Base-by-base conservation (phyloP, 2,113 vertebrate genomes). In the Toxotes jaculatrix region DNA sequence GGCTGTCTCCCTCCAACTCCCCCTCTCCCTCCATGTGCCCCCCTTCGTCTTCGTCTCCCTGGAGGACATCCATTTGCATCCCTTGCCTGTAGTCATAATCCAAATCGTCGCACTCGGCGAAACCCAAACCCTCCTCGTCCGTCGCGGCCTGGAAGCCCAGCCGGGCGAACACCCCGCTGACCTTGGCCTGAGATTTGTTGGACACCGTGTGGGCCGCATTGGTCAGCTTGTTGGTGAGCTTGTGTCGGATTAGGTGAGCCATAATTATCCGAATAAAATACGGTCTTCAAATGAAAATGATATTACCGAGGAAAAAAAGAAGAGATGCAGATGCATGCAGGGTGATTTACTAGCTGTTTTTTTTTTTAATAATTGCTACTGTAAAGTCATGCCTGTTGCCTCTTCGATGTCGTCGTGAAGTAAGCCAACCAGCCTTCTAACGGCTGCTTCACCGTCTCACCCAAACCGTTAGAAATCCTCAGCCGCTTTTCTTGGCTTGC, bases 71-170 rank as follows among this genome's bases (percentile, higher is more conserved):
- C 97, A 99, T 98, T 87, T 97, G 97, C 94, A 99, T 94, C 53
- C 97, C 98, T 51, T 98, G 97, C 62, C 98, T 94, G 82, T 98
- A 97, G 87, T 99, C 97, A 85, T 96, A 96, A 93, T 99, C 98
- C 93, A 99, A 90, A 89, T 97, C 97, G 43, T 99, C 98, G 90
- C 97, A 98, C 72, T 97, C 96, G 2, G 95, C 98, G 78, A 99
- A 99, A 0, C 97, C 97, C 92, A 98, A 84, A 8, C 96, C 97
- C 81, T 99, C 98, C 53, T 99, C 98, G 64, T 97, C 96, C 0
- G 97, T 99, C 68, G 98, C 97, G 82, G 98, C 96, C 94, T 99
- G 98, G 90, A 99, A 98, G 60, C 98, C 98, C 95, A 99, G 94
- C 69, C 98, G 96, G 83, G 98, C 98, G 79, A 99, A 98, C 93